phyloP scores from a whole-genome alignment of 2,888 invertebrate species.

The Cremastinae sp. region DNA sequence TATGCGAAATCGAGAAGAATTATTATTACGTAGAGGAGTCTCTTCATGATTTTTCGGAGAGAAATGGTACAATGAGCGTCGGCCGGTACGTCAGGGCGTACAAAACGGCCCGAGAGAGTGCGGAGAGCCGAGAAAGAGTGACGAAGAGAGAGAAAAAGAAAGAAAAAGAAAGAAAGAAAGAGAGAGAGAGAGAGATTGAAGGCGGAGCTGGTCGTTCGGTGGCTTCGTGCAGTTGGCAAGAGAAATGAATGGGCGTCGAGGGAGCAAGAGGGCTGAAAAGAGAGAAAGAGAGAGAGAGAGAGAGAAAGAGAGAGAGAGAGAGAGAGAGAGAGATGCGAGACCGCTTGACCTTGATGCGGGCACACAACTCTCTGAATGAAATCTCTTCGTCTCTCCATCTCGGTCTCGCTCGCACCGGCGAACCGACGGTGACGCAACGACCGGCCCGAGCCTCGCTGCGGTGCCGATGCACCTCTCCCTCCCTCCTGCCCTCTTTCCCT shows the following conservation, averaged over 20 bases:
- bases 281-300: constrained; percentile 42
- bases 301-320: constrained; percentile 17
- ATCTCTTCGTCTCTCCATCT: constrained; percentile 28
- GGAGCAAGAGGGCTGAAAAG: constrained; percentile 49
- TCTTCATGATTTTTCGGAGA: too few relatives aligned
- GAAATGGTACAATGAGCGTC: neutral
- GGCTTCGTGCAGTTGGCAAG: constrained; percentile 22
- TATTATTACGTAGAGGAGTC: too few relatives aligned
- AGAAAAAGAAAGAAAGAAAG: neutral
- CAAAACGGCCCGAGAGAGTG: neutral
- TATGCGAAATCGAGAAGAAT: too few relatives aligned
- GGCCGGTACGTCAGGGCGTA: neutral
- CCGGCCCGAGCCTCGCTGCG: constrained; percentile 18
- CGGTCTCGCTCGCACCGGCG: constrained; percentile 63
- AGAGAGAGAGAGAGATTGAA: constrained; percentile 5
- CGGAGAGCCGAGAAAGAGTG: neutral
- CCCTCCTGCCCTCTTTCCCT: neutral
- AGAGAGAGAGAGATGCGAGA: constrained; percentile 64
- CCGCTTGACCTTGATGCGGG: constrained; percentile 78
- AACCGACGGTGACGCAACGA: constrained; percentile 74
- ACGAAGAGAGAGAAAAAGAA: neutral
- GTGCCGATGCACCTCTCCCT: constrained; percentile 18
- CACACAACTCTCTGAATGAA: constrained; percentile 75
- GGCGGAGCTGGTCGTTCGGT: constrained; percentile 30
- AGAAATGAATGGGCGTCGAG: constrained; percentile 53